These are phyloP conservation scores for Drosophila kepulauana DNA, from an alignment of 1,140 invertebrate genomes.

Conservation along the genomic window DNA sequence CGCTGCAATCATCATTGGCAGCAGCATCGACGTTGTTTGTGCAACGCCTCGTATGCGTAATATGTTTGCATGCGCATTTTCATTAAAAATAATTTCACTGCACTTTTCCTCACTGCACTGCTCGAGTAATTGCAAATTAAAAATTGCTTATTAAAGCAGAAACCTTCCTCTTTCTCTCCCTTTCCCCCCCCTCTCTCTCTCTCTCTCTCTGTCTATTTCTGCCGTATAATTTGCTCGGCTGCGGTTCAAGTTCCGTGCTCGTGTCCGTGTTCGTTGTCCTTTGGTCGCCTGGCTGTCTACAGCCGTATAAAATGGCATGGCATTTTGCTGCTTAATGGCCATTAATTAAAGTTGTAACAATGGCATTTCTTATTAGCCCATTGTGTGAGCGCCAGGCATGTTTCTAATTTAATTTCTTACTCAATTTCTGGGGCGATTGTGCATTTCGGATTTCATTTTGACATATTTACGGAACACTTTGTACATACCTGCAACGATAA, in stretches of 20 bases:
- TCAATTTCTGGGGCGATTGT: conserved; percentile 51
- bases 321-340: conserved; percentile 63
- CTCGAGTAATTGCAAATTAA: conserved; percentile 81
- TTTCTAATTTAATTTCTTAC: conserved; percentile 69
- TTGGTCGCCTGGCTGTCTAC: conserved; percentile 40
- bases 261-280: conserved; percentile 22
- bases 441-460: conserved; percentile 29
- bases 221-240: conserved; percentile 37
- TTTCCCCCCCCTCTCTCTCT: conserved; percentile 19
- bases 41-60: conserved; percentile 74
- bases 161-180: conserved; percentile 24
- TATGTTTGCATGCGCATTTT: conserved; percentile 70
- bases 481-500: conserved; percentile 64
- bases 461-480: conserved; percentile 6
- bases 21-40: conserved; percentile 50
- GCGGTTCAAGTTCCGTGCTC: conserved; percentile 3
- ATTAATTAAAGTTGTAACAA: conserved; percentile 78
- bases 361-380: conserved; percentile 65
- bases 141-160: conserved; percentile 82
- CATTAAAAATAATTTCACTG: conserved; percentile 76
- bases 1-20: conserved; percentile 17
- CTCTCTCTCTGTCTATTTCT: conserved; percentile 13
- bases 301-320: conserved; percentile 57
- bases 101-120: conserved; percentile 40
- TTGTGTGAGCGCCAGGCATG: conserved; percentile 12